Base-by-base conservation (phyloP, 2,888 invertebrate genomes). In the Bhutanitis thaidina region DNA sequence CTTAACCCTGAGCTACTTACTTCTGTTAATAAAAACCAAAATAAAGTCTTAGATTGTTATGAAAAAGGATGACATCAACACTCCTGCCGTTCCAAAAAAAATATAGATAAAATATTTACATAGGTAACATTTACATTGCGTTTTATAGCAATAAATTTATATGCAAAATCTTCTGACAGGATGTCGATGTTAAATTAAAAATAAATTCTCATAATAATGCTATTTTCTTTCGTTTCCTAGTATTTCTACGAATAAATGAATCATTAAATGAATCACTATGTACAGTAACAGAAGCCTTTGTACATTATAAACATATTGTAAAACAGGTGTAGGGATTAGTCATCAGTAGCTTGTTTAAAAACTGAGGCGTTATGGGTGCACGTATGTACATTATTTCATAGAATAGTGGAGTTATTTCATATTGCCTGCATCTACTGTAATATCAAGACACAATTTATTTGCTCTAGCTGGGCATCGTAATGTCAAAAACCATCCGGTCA, bases 401-500 rank as follows among this genome's bases (percentile, higher is more conserved):
- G 25, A 25, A 27, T 13, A n/a, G 13, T 14, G 14, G 8, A 25
- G 27, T 41, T 13, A 20, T 32, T 35, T 13, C 36, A 45, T 49
- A 15, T 10, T 20, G 13, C 20, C 5, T 20, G 20, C 5, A 27
- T 27, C 1, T 20, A 7, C 8, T 15, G 16, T 30, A 16, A 15
- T 16, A 30, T 29, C 34, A 41, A 48, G 16, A 16, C 14, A 9
- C 5, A 16, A 30, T n/a, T 38, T 29, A 49, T 39, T 25, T 44
- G 40, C 37, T 38, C 20, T 25, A 27, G 15, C 32, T 37, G 48
- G 27, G 10, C 35, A 35, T 5, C 25, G 7, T 4, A 35, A 29
- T 27, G 45, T 40, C 40, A 56, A 30, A 58, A 72, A 56, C 59
- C 58, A 65, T 66, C 66, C 74, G 77, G 79, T 75, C 76, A 77